These are phyloP conservation scores for Psittacula echo DNA, from an alignment of 2,797 vertebrate species.

Conservation along the genomic window DNA sequence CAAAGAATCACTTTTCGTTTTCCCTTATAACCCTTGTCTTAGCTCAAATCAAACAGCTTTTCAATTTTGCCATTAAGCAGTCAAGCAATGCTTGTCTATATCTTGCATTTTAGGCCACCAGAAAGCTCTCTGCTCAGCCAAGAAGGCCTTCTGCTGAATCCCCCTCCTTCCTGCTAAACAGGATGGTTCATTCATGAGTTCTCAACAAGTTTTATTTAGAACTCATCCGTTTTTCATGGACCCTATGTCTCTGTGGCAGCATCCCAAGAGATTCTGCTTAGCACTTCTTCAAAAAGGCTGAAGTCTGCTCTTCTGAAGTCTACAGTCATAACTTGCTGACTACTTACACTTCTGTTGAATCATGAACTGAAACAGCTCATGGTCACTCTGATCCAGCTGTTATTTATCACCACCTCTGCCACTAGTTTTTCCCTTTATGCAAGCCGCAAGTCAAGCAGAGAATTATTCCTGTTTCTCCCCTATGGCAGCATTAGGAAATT, in stretches of 20 bases:
- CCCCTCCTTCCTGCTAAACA: background rate
- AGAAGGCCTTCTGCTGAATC: background rate
- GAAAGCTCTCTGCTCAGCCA: background rate
- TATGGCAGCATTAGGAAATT: background rate
- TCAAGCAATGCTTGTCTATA: background rate
- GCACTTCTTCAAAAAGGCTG: background rate
- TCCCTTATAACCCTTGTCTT: background rate
- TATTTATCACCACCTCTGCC: background rate
- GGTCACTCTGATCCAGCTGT: background rate
- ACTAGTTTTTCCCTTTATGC: background rate
- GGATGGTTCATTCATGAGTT: background rate
- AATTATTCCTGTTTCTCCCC: background rate
- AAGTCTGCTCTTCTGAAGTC: slow-evolving; percentile 5
- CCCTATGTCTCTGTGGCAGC: background rate
- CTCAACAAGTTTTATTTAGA: background rate
- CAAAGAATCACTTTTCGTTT: background rate
- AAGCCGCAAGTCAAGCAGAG: background rate
- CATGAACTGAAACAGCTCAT: background rate
- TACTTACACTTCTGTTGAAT: background rate
- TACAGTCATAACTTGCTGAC: background rate
- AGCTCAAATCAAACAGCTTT: background rate
- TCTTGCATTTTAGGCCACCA: background rate
- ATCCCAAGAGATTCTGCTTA: background rate
- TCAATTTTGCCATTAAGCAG: background rate
- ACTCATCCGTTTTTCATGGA: slow-evolving; percentile 16